phyloP scores from a whole-genome alignment of 2,113 vertebrate genomes.

The Corydoras maculifer region DNA sequence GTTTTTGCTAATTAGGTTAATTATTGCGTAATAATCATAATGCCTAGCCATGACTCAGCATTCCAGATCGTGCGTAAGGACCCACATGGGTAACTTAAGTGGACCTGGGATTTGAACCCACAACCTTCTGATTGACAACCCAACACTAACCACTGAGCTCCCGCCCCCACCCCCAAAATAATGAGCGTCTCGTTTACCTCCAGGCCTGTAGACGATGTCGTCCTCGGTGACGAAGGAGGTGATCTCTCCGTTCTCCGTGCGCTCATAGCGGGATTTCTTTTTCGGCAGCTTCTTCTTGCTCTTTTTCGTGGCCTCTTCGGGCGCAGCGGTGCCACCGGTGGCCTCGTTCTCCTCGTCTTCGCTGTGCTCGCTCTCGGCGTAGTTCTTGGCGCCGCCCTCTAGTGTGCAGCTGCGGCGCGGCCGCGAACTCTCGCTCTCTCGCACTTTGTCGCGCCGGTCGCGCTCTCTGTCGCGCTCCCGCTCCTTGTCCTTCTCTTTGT shows the following conservation, averaged over 20 bases:
- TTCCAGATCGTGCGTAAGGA: too few relatives aligned
- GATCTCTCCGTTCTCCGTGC: conserved; percentile 90
- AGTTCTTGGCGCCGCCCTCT: conserved; percentile 94
- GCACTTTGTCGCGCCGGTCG: conserved; percentile 73
- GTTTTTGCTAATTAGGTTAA: too few relatives aligned
- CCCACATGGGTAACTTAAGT: too few relatives aligned
- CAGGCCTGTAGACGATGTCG: conserved; percentile 89
- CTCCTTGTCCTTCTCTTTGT: conserved; percentile 96
- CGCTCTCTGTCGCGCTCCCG: conserved; percentile 88
- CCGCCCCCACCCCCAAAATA: too few relatives aligned
- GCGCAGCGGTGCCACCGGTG: conserved; percentile 70
- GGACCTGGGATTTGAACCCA: too few relatives aligned
- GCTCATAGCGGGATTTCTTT: conserved; percentile 94
- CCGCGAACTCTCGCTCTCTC: conserved; percentile 84
- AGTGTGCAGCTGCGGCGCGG: conserved; percentile 91
- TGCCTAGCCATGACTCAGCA: too few relatives aligned
- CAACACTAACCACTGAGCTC: too few relatives aligned
- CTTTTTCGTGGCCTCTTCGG: conserved; percentile 85
- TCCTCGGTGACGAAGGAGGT: conserved; percentile 95
- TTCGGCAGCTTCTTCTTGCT: conserved; percentile 94
- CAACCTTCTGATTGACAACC: too few relatives aligned
- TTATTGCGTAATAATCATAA: too few relatives aligned
- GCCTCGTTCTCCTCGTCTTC: conserved; percentile 96
- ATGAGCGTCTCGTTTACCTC: conserved; percentile 69
- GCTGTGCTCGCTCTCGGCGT: conserved; percentile 95